Percentiles rank a stretch among this genome's conserved stretches.
Conservation (phyloP, 2,797 vertebrate genomes). For the Picus viridis region DNA sequence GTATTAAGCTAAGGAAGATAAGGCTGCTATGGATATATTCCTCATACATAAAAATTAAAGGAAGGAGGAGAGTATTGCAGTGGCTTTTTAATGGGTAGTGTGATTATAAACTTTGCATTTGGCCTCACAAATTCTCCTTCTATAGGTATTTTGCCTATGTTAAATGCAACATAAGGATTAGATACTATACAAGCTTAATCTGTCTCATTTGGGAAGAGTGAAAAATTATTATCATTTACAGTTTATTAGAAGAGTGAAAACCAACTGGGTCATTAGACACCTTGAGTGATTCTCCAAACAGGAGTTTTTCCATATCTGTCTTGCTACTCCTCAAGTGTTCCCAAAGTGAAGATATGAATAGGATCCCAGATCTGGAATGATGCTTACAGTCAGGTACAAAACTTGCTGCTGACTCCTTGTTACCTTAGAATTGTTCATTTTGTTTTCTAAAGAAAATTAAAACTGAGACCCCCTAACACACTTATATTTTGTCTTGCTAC, state of each 20-base stretch:
- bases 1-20: conserved; percentile 67
- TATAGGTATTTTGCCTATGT: background rate
- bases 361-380: background rate
- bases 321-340: background rate
- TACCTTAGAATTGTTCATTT: background rate
- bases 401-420: background rate
- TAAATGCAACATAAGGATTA: background rate
- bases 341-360: background rate
- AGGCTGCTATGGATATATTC: conserved; percentile 51
- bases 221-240: background rate
- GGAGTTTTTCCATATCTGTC: background rate
- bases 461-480: background rate
- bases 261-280: background rate
- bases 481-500: background rate
- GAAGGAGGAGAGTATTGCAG: background rate
- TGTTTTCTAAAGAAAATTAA: conserved; percentile 16
- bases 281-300: background rate
- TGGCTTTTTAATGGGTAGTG: conserved; percentile 8
- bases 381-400: background rate
- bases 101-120: conserved; percentile 23
- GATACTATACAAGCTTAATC: background rate
- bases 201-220: background rate
- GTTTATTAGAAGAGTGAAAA: background rate
- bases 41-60: conserved; percentile 69
- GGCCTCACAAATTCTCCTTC: background rate